Percentiles rank a stretch among this genome's conserved stretches.
Evolutionary conservation across 1,140 invertebrate genomes (phyloP).

Genomic region (Bombus terrestris): DNA sequence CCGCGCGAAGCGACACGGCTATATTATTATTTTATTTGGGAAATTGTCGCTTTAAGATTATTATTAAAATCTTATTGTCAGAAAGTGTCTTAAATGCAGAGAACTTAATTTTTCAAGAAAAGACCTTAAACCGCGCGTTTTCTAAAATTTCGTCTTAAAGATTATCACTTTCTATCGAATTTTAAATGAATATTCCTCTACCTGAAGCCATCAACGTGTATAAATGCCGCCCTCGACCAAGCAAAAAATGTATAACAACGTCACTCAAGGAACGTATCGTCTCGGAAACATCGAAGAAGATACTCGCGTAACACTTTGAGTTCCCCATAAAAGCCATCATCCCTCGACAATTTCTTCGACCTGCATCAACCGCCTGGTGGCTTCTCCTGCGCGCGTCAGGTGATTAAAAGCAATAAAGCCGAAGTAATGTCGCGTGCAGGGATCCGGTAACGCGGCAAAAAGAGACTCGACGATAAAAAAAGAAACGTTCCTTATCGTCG

Average conservation of each 20-base stretch:
- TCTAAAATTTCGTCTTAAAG: no score
- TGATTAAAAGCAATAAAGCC: constrained; percentile 49
- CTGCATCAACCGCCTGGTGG: not conserved
- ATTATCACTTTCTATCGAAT: no score
- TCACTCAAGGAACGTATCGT: not conserved
- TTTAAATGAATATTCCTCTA: not conserved
- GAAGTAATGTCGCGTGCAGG: constrained; percentile 46
- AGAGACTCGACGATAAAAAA: constrained; percentile 46
- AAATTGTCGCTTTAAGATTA: no score
- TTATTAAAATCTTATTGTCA: no score
- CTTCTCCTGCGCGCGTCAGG: not conserved
- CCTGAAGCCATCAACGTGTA: not conserved
- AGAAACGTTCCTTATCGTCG: constrained; percentile 51
- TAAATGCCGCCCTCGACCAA: not conserved
- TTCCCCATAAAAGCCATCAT: not conserved
- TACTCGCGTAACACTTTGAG: not conserved
- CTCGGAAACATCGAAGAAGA: not conserved
- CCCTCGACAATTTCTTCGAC: constrained; percentile 23
- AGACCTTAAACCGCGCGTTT: no score
- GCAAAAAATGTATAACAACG: not conserved
- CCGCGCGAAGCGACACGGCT: no score
- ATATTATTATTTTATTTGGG: no score
- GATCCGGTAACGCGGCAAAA: constrained; percentile 25
- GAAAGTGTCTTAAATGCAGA: no score
- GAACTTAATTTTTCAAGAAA: no score